phyloP scores from a whole-genome alignment of 2,797 vertebrate genomes.

The Melanotaenia boesemani region DNA sequence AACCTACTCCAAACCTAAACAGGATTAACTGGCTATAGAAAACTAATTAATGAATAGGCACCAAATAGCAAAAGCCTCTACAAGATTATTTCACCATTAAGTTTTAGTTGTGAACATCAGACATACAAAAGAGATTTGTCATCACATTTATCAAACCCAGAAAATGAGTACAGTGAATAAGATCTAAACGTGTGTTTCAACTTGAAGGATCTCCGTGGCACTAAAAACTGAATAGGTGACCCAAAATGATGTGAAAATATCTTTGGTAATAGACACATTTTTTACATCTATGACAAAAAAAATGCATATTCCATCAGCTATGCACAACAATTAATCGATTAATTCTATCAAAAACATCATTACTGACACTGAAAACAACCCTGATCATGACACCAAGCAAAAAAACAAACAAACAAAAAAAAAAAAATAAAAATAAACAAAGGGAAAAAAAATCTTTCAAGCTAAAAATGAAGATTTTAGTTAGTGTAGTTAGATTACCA shows the following conservation, averaged over 20 bases:
- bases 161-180: not conserved
- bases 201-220: not conserved
- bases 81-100: not conserved
- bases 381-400: not conserved
- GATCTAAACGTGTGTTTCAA: not conserved
- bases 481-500: too few relatives aligned
- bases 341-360: not conserved
- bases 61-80: not conserved
- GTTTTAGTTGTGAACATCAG: not conserved
- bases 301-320: not conserved
- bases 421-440: not conserved
- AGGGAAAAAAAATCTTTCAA: too few relatives aligned
- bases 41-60: not conserved
- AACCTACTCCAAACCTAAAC: not conserved
- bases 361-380: not conserved
- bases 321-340: not conserved
- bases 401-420: too few relatives aligned
- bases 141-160: not conserved
- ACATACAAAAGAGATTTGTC: not conserved
- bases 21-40: too few relatives aligned
- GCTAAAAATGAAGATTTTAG: too few relatives aligned
- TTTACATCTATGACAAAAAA: not conserved
- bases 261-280: not conserved
- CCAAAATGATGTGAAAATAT: not conserved
- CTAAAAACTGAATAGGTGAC: not conserved